These are phyloP conservation scores for Oxyura jamaicensis DNA, from an alignment of 2,113 vertebrate genomes.

Conservation along the genomic window DNA sequence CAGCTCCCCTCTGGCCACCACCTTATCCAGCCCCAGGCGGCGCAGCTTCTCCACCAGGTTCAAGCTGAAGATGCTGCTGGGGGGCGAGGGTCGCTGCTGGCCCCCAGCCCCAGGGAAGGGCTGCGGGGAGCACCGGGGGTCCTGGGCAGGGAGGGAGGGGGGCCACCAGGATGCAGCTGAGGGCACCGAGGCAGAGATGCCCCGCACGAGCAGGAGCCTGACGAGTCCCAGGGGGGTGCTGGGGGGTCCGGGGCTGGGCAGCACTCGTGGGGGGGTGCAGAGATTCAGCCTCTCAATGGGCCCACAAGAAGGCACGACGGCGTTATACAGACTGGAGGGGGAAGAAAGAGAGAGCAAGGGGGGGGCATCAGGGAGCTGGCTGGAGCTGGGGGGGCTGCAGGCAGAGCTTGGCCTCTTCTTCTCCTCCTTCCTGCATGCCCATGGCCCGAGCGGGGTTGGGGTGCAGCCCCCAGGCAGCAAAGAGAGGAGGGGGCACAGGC, in stretches of 20 bases:
- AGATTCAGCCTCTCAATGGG: slow-evolving; percentile 78
- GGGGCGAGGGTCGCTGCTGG: background rate
- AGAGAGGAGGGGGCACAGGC: fast-evolving
- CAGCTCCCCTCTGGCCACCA: slow-evolving; percentile 76
- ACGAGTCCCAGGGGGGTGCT: slow-evolving; percentile 62
- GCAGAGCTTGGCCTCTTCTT: background rate
- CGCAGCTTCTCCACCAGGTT: slow-evolving; percentile 85
- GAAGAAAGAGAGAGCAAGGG: background rate
- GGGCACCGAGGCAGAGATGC: slow-evolving; percentile 68
- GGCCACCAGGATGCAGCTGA: background rate
- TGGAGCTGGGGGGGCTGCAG: fast-evolving
- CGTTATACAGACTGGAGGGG: slow-evolving; percentile 78
- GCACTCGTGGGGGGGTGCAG: background rate
- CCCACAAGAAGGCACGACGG: slow-evolving; percentile 82
- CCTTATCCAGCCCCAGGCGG: slow-evolving; percentile 79
- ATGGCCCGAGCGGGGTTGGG: no score
- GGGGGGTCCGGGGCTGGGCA: background rate
- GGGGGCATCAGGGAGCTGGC: fast-evolving
- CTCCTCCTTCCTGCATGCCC: background rate
- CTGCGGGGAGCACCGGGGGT: background rate
- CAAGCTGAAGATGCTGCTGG: slow-evolving; percentile 77
- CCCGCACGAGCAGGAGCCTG: slow-evolving; percentile 72
- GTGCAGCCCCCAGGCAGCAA: background rate
- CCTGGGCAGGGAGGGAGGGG: background rate
- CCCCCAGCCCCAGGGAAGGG: fast-evolving